Evolutionary conservation across 2,797 vertebrate species (phyloP).

Genomic region (Eutrigla gurnardus): DNA sequence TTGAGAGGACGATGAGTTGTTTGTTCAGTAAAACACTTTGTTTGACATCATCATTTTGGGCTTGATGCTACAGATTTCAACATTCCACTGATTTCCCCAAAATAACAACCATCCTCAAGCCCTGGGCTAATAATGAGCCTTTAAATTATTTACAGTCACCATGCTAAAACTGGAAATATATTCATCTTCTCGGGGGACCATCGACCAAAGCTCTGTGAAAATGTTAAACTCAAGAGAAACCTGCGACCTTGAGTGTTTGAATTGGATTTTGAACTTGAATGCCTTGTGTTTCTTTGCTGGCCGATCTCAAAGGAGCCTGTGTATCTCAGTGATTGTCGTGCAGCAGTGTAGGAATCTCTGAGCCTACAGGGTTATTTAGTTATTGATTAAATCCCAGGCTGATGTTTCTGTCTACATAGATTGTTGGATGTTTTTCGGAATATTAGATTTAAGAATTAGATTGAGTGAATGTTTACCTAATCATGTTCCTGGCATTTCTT

Average conservation of each 20-base stretch:
- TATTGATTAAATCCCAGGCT: neutral
- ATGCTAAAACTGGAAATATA: constrained; percentile 45
- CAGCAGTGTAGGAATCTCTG: neutral
- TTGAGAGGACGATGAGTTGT: neutral
- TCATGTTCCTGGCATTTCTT: neutral
- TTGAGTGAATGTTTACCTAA: neutral
- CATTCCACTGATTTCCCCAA: constrained; percentile 5
- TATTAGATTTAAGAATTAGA: neutral
- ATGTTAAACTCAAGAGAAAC: constrained; percentile 1
- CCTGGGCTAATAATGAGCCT: constrained; percentile 34
- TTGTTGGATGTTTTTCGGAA: neutral
- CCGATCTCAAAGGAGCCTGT: neutral
- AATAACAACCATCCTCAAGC: constrained; percentile 8
- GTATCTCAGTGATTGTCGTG: neutral
- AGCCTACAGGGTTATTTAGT: neutral
- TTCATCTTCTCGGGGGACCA: constrained; percentile 14
- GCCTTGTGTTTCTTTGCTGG: neutral
- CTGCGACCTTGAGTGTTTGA: neutral
- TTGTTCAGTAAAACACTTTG: neutral
- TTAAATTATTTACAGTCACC: constrained; percentile 55
- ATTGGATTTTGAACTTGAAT: neutral
- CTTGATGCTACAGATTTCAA: neutral
- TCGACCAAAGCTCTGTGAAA: constrained; percentile 3
- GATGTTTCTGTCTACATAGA: neutral
- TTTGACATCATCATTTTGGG: neutral